Evolutionary conservation across 2,797 vertebrate species (phyloP).

Genomic region (Perodicticus potto): DNA sequence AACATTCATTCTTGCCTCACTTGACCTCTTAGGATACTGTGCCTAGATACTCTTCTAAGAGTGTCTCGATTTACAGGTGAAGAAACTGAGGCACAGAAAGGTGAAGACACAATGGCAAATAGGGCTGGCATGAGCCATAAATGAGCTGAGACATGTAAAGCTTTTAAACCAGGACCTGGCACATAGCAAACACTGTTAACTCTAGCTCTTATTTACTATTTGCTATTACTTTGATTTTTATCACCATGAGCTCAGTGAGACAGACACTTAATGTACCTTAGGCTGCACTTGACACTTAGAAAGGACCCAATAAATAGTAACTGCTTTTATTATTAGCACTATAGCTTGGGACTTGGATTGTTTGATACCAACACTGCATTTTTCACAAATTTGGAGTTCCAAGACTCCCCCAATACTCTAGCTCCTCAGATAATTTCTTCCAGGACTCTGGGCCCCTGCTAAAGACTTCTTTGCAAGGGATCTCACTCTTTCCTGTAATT

Average conservation of each 20-base stretch:
- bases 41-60: too few relatives aligned
- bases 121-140: background rate
- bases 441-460: background rate
- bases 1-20: background rate
- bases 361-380: background rate
- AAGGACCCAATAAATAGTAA: background rate
- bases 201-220: background rate
- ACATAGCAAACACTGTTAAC: accelerated
- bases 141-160: background rate
- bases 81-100: background rate
- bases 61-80: background rate
- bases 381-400: background rate
- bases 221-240: background rate
- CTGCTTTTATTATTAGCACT: background rate
- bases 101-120: accelerated
- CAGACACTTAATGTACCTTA: background rate
- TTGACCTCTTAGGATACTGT: background rate
- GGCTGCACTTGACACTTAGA: background rate
- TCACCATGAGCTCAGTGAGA: background rate
- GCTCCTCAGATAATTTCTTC: background rate
- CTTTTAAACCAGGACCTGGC: background rate
- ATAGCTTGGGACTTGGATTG: too few relatives aligned
- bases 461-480: background rate
- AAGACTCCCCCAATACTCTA: background rate
- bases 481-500: background rate